These are phyloP conservation scores for Nymphalis c-album DNA, from an alignment of 2,888 invertebrate species.

Conservation along the genomic window DNA sequence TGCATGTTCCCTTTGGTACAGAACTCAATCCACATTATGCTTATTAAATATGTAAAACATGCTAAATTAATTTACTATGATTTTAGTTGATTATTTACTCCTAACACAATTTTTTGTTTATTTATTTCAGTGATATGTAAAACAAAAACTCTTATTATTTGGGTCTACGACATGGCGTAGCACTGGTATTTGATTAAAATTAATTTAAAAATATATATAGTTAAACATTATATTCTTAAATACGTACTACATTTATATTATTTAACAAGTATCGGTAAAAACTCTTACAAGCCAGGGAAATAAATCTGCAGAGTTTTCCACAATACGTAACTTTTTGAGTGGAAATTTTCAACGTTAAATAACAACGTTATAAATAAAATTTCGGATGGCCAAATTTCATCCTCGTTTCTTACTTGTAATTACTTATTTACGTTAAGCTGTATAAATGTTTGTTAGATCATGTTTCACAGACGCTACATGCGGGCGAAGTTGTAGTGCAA, in stretches of 20 bases:
- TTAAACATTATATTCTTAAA: too few relatives aligned
- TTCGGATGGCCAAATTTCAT: not conserved
- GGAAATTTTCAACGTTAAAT: not conserved
- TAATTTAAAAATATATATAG: too few relatives aligned
- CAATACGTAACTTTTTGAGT: not conserved
- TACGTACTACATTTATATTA: too few relatives aligned
- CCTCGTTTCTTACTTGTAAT: slow-evolving; percentile 27
- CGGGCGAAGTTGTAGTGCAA: slow-evolving; percentile 62
- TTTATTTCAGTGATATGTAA: not conserved
- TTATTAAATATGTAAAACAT: slow-evolving; percentile 7
- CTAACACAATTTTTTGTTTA: not conserved
- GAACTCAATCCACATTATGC: slow-evolving; percentile 4
- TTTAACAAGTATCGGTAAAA: too few relatives aligned
- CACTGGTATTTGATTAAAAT: slow-evolving; percentile 2
- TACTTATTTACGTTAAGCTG: slow-evolving; percentile 32
- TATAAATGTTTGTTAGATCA: slow-evolving; percentile 39
- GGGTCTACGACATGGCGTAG: slow-evolving; percentile 28
- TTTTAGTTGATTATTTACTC: not conserved
- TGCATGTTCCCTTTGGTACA: not conserved
- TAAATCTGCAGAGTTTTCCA: too few relatives aligned
- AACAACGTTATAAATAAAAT: slow-evolving; percentile 3
- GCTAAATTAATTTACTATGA: slow-evolving; percentile 5
- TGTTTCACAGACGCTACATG: slow-evolving; percentile 52
- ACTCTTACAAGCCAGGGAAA: too few relatives aligned
- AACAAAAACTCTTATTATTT: not conserved